Conservation (phyloP, 2,888 invertebrate species). For the Hypsopygia costalis region DNA sequence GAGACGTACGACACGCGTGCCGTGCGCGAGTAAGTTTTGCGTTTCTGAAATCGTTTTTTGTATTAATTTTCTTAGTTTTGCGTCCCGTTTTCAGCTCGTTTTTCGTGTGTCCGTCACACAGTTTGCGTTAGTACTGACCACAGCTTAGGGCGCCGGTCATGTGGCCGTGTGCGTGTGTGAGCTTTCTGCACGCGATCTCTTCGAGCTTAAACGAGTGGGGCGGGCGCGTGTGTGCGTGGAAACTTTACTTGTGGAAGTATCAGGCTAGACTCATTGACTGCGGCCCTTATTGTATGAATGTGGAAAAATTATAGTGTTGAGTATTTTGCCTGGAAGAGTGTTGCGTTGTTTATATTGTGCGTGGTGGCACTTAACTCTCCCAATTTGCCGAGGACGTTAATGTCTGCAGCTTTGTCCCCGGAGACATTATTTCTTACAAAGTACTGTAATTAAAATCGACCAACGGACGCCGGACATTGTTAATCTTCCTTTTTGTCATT, state of each 20-base stretch:
- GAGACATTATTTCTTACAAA: conserved; percentile 64
- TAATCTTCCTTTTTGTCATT: conserved; percentile 30
- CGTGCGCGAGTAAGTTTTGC: conserved; percentile 26
- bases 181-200: conserved; percentile 78
- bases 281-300: conserved; percentile 80
- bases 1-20: conserved; percentile 30
- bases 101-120: conserved; percentile 80
- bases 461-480: conserved; percentile 32
- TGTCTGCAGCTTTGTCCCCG: conserved; percentile 61
- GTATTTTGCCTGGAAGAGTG: conserved; percentile 74
- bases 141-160: conserved; percentile 77
- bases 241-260: conserved; percentile 70
- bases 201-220: conserved; percentile 70
- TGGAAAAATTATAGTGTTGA: conserved; percentile 78
- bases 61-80: conserved; percentile 56
- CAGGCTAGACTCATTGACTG: conserved; percentile 81
- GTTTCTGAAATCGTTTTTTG: conserved; percentile 38
- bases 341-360: conserved; percentile 71
- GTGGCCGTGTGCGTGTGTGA: conserved; percentile 74
- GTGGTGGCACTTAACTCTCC: conserved; percentile 66
- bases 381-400: conserved; percentile 70
- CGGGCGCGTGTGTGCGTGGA: conserved; percentile 61
- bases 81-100: conserved; percentile 75
- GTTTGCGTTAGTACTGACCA: conserved; percentile 80
- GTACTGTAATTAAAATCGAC: conserved; percentile 64